Evolutionary conservation across 2,888 invertebrate species (phyloP), one percentile per base, ranked within the genome.

Genomic region (Eulithis prunata): DNA sequence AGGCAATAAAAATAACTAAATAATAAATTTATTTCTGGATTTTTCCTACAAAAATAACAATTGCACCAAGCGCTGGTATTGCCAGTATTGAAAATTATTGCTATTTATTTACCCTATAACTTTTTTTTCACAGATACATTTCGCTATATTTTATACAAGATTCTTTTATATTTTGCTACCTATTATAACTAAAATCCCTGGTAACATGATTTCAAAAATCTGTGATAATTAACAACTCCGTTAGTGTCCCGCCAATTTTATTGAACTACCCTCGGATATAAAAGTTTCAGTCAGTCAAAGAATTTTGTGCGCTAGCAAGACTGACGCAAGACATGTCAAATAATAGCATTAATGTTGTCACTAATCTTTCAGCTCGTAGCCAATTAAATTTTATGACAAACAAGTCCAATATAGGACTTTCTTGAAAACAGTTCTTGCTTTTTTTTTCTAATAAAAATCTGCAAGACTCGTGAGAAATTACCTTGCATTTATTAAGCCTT

Each of bases 1-100:
- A 67, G 57, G 54, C 62, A 68, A 64, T 68, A 64, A 56, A 68
- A 46, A 65, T 63, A 68, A 49, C 64, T 69, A 59, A 58, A 60
- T 67, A 60, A 67, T 60, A 64, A 13, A 61, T 55, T 57, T 36
- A 59, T 62, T 53, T 54, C 21, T 51, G 45, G 58, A 57, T 49
- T 57, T 46, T 55, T n/a, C 51, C 36, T 58, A 57, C 59, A 62
- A 62, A 63, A 57, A 66, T 67, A 71, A 67, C 63, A 53, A 65
- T 61, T 67, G 67, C 64, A 66, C 56, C 60, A 66, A 64, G 64
- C 66, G 49, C 57, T 56, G 11, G 36, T 63, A 63, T 63, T 62
- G 61, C 64, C 58, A 59, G 13, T 60, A 63, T 61, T 45, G 10
- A 59, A 60, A 41, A 60, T 62, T 57, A 63, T 64, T 49, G 62